These are phyloP conservation scores for Sceloporus undulatus DNA, from an alignment of 2,113 vertebrate genomes.

Conservation along the genomic window DNA sequence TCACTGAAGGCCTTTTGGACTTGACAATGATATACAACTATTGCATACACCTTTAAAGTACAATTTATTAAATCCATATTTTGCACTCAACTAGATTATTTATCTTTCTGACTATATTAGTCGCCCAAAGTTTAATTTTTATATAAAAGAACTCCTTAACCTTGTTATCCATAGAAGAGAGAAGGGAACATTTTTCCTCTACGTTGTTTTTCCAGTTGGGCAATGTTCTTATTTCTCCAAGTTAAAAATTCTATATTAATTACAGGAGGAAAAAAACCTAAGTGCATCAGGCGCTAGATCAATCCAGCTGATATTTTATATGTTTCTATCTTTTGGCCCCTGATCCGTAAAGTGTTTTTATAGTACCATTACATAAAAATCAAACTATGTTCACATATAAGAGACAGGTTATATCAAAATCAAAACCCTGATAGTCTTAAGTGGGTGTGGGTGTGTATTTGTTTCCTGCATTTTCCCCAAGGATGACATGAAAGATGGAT, in stretches of 20 bases:
- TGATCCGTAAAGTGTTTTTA: background rate
- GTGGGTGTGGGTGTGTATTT: no score
- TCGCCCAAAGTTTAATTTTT: slow-evolving; percentile 56
- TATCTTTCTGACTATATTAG: slow-evolving; percentile 71
- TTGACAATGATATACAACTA: slow-evolving; percentile 67
- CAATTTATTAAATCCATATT: slow-evolving; percentile 64
- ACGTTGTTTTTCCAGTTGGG: slow-evolving; percentile 41
- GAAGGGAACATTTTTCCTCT: slow-evolving; percentile 60
- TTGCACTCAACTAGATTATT: slow-evolving; percentile 58
- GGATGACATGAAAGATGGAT: no score
- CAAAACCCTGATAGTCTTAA: background rate
- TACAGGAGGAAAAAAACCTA: slow-evolving; percentile 12
- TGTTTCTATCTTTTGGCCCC: background rate
- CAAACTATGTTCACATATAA: background rate
- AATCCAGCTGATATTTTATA: background rate
- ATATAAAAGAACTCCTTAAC: slow-evolving; percentile 66
- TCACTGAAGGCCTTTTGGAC: slow-evolving; percentile 3
- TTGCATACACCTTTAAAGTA: slow-evolving; percentile 56
- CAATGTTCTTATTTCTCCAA: slow-evolving; percentile 47
- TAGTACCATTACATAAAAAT: slow-evolving; percentile 3
- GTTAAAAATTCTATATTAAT: slow-evolving; percentile 58
- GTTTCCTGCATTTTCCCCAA: no score
- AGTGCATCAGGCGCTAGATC: slow-evolving; percentile 38
- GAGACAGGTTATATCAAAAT: background rate
- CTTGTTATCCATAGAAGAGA: slow-evolving; percentile 52